Base-by-base conservation (phyloP, 2,888 invertebrate species). In the Epistrophe eligans region DNA sequence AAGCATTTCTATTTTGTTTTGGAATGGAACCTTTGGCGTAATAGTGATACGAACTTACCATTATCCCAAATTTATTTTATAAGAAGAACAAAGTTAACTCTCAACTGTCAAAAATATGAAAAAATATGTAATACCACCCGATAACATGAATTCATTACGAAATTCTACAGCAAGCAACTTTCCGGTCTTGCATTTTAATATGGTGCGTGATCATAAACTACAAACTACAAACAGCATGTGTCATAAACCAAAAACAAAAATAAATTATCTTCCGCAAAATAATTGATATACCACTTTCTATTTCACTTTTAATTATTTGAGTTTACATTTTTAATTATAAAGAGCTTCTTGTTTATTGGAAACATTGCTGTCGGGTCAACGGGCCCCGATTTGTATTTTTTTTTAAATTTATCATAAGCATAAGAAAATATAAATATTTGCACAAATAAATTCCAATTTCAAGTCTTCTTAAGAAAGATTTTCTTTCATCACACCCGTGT, bases 231-330 rank as follows among this genome's bases (percentile, higher is more conserved):
- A 24, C 28, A n/a, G 8, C 15, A 24, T 32, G 15, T 55, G 24
- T 28, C 8, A 55, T 43, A 15, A 55, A 24, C 24, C 24, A 24
- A 7, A 10, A 55, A 28, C 32, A 15, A 15, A 28, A 55, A 4
- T 19, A 0, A n/a, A 55, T 9, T 13, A 7, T 10, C 17, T 64
- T 64, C 64, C 64, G 45, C 2, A 1, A 40, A 40, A 13, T 15
- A 64, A 64, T 28, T 28, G 43, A n/a, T 43, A 43, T n/a, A 40
- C 55, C 28, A 45, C 64, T 64, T 64, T 64, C 45, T 32, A 48
- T 66, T 66, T 66, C 45, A 66, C 45, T 66, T 66, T 45, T 11
- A 66, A 66, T 66, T n/a, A 28, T 48, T 66, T 32, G 17, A 10
- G 11, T 43, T 64, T 64, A 64, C 11, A 24, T 45, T 5, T 45